Conservation (phyloP, 2,113 vertebrate species). For the Dascyllus trimaculatus region DNA sequence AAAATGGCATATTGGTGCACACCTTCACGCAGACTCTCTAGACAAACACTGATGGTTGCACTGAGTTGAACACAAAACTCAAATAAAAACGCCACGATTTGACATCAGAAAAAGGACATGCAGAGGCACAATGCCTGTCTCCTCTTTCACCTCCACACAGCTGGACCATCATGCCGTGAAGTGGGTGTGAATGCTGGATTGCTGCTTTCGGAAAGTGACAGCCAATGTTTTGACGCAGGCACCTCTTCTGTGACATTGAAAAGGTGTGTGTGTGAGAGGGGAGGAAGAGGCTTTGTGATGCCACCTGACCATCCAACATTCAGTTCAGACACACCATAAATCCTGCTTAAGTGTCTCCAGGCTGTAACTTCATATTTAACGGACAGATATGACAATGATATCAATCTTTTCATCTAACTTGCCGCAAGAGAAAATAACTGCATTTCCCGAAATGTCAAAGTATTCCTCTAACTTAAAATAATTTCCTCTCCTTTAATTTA, state of each 20-base stretch:
- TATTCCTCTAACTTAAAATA: background rate
- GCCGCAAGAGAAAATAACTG: background rate
- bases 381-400: background rate
- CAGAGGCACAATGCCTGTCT: background rate
- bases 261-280: background rate
- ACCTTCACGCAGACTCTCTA: background rate
- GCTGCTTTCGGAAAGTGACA: background rate
- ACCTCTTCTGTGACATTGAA: background rate
- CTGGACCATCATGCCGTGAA: background rate
- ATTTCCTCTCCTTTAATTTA: background rate
- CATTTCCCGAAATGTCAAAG: slow-evolving; percentile 4
- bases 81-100: background rate
- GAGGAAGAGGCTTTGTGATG: slow-evolving; percentile 1
- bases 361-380: background rate
- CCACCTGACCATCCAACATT: background rate
- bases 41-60: background rate
- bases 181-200: slow-evolving; percentile 8
- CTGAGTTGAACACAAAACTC: background rate
- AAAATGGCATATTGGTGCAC: background rate
- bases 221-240: background rate
- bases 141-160: slow-evolving; percentile 32
- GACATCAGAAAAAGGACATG: background rate
- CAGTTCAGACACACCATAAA: background rate
- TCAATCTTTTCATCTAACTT: background rate
- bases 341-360: background rate